Base-by-base conservation (phyloP, 2,797 vertebrate species). In the Trachurus trachurus region DNA sequence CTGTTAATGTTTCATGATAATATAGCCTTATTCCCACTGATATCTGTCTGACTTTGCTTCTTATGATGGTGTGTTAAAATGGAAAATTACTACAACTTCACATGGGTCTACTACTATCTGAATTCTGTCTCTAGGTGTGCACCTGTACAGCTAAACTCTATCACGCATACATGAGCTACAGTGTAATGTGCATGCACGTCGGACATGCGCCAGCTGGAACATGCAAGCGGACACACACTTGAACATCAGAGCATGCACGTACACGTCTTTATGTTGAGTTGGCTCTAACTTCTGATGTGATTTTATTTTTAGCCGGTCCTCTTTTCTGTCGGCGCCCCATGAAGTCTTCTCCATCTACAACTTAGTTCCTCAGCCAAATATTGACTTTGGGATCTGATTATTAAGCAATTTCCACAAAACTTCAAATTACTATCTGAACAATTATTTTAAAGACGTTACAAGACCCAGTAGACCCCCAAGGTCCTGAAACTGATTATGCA, bases 331-430 rank as follows among this genome's bases (percentile, higher is more conserved):
- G 42, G 68, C 82, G 77, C 87, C 76, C 86, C 89, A 92, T 93
- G 82, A 93, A 94, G 90, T 90, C 88, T 91, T 95, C 76, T 71
- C 83, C 86, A 87, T 91, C 88, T 91, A 92, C 89, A 91, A 91
- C 90, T 93, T 92, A 89, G 89, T 93, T 93, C 92, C 88, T 75
- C 83, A 60, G 85, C 89, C 92, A 93, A 94, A 95, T 95, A 94
- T 94, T 94, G 93, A 94, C 93, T 95, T 94, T 93, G 92, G 87
- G 90, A 94, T 95, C 91, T 95, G 94, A 96, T 95, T 95, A 95
- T 95, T 94, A 95, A 95, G 94, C 94, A 94, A 94, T 95, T 96
- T 95, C 93, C 86, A 88, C 90, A 89, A 90, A 94, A 94, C 93
- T 94, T 95, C 88, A 96, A 95, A 95, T 95, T 93, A 92, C 88